phyloP scores from a whole-genome alignment of 2,888 invertebrate genomes.

The Andrena fulva region DNA sequence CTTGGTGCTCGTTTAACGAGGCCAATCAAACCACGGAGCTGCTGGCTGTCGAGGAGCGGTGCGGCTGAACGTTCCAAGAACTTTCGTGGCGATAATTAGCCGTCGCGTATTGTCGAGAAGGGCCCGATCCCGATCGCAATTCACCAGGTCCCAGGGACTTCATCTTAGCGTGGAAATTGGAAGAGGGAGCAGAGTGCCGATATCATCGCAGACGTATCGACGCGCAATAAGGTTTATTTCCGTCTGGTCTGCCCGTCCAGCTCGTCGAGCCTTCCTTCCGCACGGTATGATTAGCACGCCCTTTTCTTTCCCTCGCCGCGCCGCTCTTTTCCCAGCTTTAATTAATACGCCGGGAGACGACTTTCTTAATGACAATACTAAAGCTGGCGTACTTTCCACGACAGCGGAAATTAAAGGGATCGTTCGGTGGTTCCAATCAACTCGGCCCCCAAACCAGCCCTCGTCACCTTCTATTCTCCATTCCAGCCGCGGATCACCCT shows the following conservation, averaged over 20 bases:
- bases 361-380: conserved; percentile 31
- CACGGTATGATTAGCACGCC: conserved; percentile 23
- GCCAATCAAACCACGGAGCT: background rate
- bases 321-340: conserved; percentile 21
- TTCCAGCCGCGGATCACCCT: conserved; percentile 5
- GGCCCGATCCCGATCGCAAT: background rate
- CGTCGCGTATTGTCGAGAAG: background rate
- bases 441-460: background rate
- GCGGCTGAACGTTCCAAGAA: background rate
- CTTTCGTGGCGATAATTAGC: background rate
- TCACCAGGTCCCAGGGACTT: background rate
- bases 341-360: conserved; percentile 28
- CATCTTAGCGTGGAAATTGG: background rate
- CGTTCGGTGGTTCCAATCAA: background rate
- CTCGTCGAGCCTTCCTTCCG: background rate
- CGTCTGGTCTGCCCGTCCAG: background rate
- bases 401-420: conserved; percentile 25
- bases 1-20: background rate
- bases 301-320: background rate
- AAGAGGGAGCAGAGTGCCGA: too few relatives aligned
- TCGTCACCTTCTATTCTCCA: conserved; percentile 9
- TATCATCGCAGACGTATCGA: conserved; percentile 35
- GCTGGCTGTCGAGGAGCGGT: background rate
- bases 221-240: conserved; percentile 32
- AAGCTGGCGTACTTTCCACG: background rate